phyloP scores from a whole-genome alignment of 1,140 invertebrate species.

The Papilio glaucus region DNA sequence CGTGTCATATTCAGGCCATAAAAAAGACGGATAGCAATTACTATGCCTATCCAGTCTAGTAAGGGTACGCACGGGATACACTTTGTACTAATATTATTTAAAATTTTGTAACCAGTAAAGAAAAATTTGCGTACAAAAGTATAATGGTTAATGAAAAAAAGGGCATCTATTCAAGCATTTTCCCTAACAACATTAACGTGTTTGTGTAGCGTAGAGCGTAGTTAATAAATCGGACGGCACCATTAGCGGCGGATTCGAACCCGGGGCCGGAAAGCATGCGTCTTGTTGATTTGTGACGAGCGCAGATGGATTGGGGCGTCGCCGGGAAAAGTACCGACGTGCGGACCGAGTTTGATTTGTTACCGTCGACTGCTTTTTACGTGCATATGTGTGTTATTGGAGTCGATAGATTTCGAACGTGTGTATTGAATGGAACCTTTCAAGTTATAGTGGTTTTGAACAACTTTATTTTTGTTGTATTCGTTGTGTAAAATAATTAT shows the following conservation, averaged over 20 bases:
- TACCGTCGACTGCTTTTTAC: not conserved
- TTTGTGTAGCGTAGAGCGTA: slow-evolving; percentile 47
- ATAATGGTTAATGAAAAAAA: slow-evolving; percentile 18
- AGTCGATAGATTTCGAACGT: slow-evolving; percentile 9
- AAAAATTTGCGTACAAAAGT: not conserved
- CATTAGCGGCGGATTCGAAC: slow-evolving; percentile 62
- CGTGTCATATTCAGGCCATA: no score
- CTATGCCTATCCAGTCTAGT: no score
- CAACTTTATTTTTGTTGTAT: not conserved
- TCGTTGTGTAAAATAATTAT: not conserved
- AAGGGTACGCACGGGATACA: no score
- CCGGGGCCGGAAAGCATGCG: slow-evolving; percentile 68
- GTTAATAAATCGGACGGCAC: slow-evolving; percentile 66
- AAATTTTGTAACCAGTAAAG: no score
- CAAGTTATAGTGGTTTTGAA: not conserved
- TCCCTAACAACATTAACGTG: slow-evolving; percentile 55
- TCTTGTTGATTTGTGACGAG: slow-evolving; percentile 76
- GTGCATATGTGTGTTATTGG: not conserved
- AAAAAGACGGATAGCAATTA: no score
- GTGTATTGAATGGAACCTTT: not conserved
- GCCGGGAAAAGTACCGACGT: slow-evolving; percentile 37
- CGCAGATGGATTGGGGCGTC: slow-evolving; percentile 61
- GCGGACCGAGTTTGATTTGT: slow-evolving; percentile 33
- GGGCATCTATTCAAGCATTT: slow-evolving; percentile 7
- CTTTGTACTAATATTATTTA: no score